Evolutionary conservation across 2,888 invertebrate species (phyloP).

Genomic region (Sesia apiformis): DNA sequence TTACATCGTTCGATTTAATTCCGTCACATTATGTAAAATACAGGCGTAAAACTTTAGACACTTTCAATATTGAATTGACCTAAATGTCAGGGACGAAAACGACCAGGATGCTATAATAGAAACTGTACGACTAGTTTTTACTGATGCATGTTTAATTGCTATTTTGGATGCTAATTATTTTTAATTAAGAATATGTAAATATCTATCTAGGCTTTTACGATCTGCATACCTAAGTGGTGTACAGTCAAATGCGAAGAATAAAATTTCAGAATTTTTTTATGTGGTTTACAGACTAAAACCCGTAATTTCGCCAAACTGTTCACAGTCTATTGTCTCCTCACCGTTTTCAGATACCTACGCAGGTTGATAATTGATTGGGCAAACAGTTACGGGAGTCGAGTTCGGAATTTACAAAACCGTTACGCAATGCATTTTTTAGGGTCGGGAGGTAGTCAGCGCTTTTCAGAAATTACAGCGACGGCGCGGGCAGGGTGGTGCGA

Average conservation of each 20-base stretch:
- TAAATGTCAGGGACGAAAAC: not conserved
- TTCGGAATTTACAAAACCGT: conserved; percentile 59
- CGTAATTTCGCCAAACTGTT: conserved; percentile 1
- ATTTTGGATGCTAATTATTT: too few species aligned
- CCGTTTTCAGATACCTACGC: conserved; percentile 14
- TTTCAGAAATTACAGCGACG: conserved; percentile 66
- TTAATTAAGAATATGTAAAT: too few species aligned
- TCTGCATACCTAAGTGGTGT: too few species aligned
- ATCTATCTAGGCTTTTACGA: too few species aligned
- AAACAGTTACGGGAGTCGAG: conserved; percentile 34
- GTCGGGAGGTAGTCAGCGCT: conserved; percentile 67
- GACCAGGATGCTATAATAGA: not conserved
- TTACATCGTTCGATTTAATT: not conserved
- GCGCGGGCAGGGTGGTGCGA: conserved; percentile 40
- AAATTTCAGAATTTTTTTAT: too few species aligned
- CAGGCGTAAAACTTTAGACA: not conserved
- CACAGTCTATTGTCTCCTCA: conserved; percentile 17
- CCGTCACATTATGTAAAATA: too few species aligned
- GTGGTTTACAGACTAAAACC: too few species aligned
- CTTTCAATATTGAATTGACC: not conserved
- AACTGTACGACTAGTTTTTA: not conserved
- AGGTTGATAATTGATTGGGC: conserved; percentile 69
- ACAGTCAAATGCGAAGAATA: too few species aligned
- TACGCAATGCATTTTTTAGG: conserved; percentile 75
- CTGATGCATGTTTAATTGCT: too few species aligned